Percentiles rank a stretch among this genome's conserved stretches.
These are phyloP conservation scores for Clistopyga incitator DNA, from an alignment of 2,888 invertebrate genomes.

Conservation along the genomic window DNA sequence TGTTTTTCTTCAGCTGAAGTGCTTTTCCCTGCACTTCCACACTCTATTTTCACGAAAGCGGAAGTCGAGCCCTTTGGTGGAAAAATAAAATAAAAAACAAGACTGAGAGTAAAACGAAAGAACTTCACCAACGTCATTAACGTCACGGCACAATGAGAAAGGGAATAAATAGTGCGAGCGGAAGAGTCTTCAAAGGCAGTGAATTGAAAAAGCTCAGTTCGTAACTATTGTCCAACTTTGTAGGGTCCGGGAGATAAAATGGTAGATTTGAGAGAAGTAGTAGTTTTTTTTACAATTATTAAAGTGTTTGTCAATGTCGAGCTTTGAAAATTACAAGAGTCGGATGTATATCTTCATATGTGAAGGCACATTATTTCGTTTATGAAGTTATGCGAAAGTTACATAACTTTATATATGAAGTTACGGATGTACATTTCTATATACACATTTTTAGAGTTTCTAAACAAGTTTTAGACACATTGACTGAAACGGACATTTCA, in stretches of 20 bases:
- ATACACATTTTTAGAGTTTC: too few relatives aligned
- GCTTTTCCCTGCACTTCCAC: conserved; percentile 3
- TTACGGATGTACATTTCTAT: too few relatives aligned
- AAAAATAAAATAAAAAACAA: background rate
- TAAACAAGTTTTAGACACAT: background rate
- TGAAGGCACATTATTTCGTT: too few relatives aligned
- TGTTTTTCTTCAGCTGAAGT: background rate
- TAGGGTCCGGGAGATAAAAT: background rate
- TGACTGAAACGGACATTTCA: background rate
- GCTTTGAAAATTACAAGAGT: too few relatives aligned
- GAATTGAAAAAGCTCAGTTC: conserved; percentile 20
- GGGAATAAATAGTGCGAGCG: background rate
- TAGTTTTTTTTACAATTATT: background rate
- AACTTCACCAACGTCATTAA: conserved; percentile 6
- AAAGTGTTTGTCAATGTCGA: background rate
- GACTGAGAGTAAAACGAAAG: background rate
- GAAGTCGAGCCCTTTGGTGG: background rate
- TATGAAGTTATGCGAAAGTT: too few relatives aligned
- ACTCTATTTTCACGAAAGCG: background rate
- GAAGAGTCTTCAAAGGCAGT: conserved; percentile 3
- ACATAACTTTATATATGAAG: too few relatives aligned
- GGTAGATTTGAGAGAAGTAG: background rate
- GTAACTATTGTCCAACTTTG: background rate
- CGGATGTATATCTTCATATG: too few relatives aligned
- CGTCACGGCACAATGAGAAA: conserved; percentile 9